Evolutionary conservation across 2,797 vertebrate genomes (phyloP), one percentile per base, ranked within the genome.

Genomic region (Poecilia picta): DNA sequence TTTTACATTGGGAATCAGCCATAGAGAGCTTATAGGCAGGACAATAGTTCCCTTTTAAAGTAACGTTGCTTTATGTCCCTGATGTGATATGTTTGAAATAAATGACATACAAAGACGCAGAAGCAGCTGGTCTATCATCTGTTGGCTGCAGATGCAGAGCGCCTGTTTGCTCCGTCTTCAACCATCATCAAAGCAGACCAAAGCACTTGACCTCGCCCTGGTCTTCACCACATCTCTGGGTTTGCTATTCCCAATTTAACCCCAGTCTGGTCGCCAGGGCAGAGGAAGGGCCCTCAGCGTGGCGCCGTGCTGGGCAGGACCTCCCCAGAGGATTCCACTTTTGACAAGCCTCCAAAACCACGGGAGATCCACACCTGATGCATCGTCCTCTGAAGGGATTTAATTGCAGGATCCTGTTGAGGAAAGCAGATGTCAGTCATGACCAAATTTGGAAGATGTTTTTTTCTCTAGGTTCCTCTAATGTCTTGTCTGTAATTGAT

Each of bases 191-290:
- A 95, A 96, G 93, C 85, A 82, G 83, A 84, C 89, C 76, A 75
- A 72, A 91, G 83, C 79, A 79, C 91, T 81, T 93, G 93, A 94
- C 94, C 94, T 94, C 91, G 83, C 91, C 95, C 93, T 91, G 75
- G 74, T 88, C 93, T 82, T 76, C 68, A 80, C 94, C 91, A 81
- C 89, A 91, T 49, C 81, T 93, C 87, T 94, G 84, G 94, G 92
- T 93, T 93, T 86, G 90, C 89, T 78, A 80, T 91, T 94, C 92
- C 91, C 89, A 93, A 94, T 95, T 94, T 95, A 95, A 94, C 87
- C 91, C 84, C 80, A 45, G 89, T 84, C 85, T 88, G 87, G 85
- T 87, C 86, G 87, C 83, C 85, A 76, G 74, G 86, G 86, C 62
- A 79, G 88, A 87, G 84, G 81, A 84, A 84, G 83, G 89, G 85